Evolutionary conservation across 2,113 vertebrate species (phyloP).

Genomic region (Megatriorchis doriae): DNA sequence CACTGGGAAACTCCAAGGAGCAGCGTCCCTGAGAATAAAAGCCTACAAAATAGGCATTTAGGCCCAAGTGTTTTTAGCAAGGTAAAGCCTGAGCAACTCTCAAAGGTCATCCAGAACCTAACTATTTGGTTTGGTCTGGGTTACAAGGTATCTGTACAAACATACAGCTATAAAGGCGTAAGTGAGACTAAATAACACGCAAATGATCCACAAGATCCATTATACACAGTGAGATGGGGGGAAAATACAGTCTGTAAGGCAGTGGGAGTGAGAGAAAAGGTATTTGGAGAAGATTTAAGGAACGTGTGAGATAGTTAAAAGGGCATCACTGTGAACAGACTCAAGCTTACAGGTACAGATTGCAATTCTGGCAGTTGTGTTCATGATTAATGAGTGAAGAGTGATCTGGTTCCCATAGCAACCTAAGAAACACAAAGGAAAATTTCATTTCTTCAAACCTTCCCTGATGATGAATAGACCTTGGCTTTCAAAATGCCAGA

Average conservation of each 20-base stretch:
- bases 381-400: conserved; percentile 54
- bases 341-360: background rate
- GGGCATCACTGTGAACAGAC: background rate
- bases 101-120: background rate
- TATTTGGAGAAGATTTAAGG: background rate
- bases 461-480: conserved; percentile 43
- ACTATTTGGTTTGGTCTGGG: background rate
- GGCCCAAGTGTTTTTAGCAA: background rate
- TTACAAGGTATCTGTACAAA: background rate
- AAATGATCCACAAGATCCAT: background rate
- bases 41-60: background rate
- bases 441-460: conserved; percentile 54
- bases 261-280: background rate
- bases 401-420: conserved; percentile 21
- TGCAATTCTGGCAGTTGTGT: background rate
- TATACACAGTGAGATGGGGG: background rate
- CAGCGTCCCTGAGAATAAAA: background rate
- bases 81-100: background rate
- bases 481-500: conserved; percentile 41
- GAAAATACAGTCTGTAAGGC: background rate
- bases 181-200: background rate
- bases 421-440: conserved; percentile 50
- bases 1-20: background rate
- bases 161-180: background rate
- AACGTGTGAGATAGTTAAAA: background rate